Evolutionary conservation across 2,888 invertebrate genomes (phyloP).

Genomic region (Limenitis camilla): DNA sequence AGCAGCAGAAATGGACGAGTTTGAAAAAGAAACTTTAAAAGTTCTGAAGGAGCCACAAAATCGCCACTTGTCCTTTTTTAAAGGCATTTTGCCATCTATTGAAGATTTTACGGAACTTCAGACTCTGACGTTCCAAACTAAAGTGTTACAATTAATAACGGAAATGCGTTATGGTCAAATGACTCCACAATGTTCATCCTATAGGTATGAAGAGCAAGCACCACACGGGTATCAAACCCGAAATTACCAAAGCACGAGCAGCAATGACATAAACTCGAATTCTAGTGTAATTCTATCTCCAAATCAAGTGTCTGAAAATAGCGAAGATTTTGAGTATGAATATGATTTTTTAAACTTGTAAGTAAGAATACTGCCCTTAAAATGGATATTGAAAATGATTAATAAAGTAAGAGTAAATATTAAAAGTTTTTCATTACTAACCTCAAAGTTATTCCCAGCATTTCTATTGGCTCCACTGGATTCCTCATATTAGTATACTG

Average conservation of each 20-base stretch:
- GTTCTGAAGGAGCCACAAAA: conserved; percentile 27
- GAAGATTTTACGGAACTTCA: conserved; percentile 28
- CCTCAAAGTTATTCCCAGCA: conserved; percentile 24
- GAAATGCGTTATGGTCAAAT: too few relatives aligned
- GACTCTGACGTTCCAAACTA: conserved; percentile 24
- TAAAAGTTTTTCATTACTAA: conserved; percentile 17
- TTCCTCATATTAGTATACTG: conserved; percentile 24
- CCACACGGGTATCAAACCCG: conserved; percentile 25
- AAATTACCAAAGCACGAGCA: conserved; percentile 18
- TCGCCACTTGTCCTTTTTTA: conserved; percentile 30
- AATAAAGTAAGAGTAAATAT: conserved; percentile 14
- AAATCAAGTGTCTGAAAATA: too few relatives aligned
- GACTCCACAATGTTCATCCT: conserved; percentile 26
- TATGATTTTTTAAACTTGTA: too few relatives aligned
- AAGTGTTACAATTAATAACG: conserved; percentile 18
- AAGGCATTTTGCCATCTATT: conserved; percentile 30
- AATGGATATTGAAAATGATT: conserved; percentile 21
- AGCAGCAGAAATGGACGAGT: conserved; percentile 25
- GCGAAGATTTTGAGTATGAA: too few relatives aligned
- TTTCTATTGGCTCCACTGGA: conserved; percentile 24
- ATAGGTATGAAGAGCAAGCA: conserved; percentile 25
- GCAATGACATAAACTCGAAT: conserved; percentile 22
- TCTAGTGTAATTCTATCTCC: too few relatives aligned
- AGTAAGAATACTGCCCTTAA: too few relatives aligned
- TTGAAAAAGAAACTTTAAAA: conserved; percentile 26